Conservation (phyloP, 2,797 vertebrate genomes). For the Yasuhikotakia modesta region DNA sequence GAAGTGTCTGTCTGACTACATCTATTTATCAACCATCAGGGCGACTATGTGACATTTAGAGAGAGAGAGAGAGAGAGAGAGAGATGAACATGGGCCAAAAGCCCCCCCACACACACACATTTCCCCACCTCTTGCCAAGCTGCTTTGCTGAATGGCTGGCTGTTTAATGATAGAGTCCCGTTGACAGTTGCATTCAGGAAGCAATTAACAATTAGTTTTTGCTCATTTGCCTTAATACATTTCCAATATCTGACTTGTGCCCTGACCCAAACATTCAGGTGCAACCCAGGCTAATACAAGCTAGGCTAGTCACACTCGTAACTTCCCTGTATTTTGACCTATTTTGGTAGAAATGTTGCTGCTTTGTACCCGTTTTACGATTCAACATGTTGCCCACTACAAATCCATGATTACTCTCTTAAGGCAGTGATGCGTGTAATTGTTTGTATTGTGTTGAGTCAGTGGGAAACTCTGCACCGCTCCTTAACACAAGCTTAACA, state of each 20-base stretch:
- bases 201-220: conserved; percentile 84
- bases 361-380: neutral
- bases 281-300: conserved; percentile 69
- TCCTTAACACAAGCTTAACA: conserved; percentile 32
- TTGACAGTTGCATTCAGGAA: conserved; percentile 72
- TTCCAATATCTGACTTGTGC: conserved; percentile 82
- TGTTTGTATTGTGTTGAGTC: neutral
- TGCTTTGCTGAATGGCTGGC: conserved; percentile 64
- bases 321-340: neutral
- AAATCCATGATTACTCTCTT: neutral
- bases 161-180: conserved; percentile 72
- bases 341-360: neutral
- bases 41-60: conserved; percentile 60
- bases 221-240: conserved; percentile 85
- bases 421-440: neutral
- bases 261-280: conserved; percentile 69
- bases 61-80: no score
- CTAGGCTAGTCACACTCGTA: conserved; percentile 56
- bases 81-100: no score
- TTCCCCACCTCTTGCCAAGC: conserved; percentile 56
- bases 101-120: neutral
- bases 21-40: conserved; percentile 42
- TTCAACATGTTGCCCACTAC: neutral
- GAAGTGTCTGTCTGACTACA: conserved; percentile 44
- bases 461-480: conserved; percentile 10